Evolutionary conservation across 2,113 vertebrate genomes (phyloP), one percentile per base, ranked within the genome.

Genomic region (Phocoena phocoena): DNA sequence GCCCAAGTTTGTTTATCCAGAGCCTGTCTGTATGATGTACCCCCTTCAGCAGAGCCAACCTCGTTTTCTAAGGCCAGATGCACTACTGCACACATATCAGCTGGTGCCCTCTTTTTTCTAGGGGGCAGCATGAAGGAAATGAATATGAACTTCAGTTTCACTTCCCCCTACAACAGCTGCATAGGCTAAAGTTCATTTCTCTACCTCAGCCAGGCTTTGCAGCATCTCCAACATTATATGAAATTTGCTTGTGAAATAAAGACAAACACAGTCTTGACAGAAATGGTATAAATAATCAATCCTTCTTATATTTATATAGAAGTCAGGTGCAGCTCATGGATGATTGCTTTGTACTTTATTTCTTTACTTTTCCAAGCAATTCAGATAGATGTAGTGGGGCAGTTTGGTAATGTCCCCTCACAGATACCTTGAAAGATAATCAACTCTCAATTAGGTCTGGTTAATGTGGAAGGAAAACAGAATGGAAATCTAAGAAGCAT

Each of bases 171-270:
- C 44, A 95, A 97, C 86, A 96, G 95, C 98, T 98, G 98, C 97
- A 98, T 96, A 98, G 96, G 98, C 68, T 98, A 98, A 98, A 90
- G 97, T 98, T 96, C 95, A 84, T 97, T 98, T 98, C 96, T 90
- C 96, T 97, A 93, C 93, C 93, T 98, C 84, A 85, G 74, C 41
- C 63, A 94, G 82, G 92, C 93, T 94, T 95, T 97, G 94, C 74
- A 96, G 97, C 97, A 97, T 97, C 98, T 97, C 96, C 94, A 79
- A 96, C 86, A 88, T 89, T 97, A 96, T 98, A 96, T 97, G 93
- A 98, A 98, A 98, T 98, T 98, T 98, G 98, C 98, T 98, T 98
- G 97, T 98, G 98, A 98, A 98, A 98, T 98, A 98, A 98, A 98
- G 98, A 97, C 98, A 98, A 99, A 98, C 98, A 98, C 0, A 41